phyloP scores from a whole-genome alignment of 2,797 vertebrate genomes.

The Helostoma temminkii region DNA sequence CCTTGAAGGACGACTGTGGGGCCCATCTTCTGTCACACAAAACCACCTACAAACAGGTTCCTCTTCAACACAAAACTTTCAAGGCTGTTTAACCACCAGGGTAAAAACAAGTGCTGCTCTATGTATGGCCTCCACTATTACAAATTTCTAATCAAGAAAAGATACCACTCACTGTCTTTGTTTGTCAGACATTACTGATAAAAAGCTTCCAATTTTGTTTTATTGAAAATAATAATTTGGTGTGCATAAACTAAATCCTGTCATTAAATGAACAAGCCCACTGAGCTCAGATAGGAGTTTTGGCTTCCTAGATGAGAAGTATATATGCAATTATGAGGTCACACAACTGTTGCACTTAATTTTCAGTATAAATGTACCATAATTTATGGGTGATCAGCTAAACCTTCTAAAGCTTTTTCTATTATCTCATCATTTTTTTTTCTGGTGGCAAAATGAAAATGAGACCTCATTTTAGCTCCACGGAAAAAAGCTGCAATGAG shows the following conservation, averaged over 20 bases:
- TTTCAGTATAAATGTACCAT: conserved; percentile 31
- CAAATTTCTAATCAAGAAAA: background rate
- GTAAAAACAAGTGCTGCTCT: accelerated
- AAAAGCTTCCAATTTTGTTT: background rate
- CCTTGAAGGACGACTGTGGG: conserved; percentile 6
- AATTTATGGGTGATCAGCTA: conserved; percentile 65
- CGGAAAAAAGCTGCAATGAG: conserved; percentile 29
- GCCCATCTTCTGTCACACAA: background rate
- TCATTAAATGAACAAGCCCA: background rate
- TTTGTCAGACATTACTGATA: background rate
- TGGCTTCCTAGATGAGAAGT: background rate
- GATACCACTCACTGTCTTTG: conserved; percentile 1
- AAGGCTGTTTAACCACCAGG: conserved; percentile 16
- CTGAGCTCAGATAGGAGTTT: background rate
- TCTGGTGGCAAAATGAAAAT: conserved; percentile 54
- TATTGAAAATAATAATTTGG: background rate
- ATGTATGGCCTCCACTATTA: background rate
- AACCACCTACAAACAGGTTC: conserved; percentile 4
- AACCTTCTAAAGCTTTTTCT: conserved; percentile 47
- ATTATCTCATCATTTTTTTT: conserved; percentile 28
- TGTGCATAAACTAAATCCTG: background rate
- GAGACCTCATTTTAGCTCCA: conserved; percentile 45
- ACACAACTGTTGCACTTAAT: conserved; percentile 17
- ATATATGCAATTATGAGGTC: background rate
- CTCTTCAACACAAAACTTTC: conserved; percentile 27